Evolutionary conservation across 2,113 vertebrate genomes (phyloP).

Genomic region (Leptobrachium leishanense): DNA sequence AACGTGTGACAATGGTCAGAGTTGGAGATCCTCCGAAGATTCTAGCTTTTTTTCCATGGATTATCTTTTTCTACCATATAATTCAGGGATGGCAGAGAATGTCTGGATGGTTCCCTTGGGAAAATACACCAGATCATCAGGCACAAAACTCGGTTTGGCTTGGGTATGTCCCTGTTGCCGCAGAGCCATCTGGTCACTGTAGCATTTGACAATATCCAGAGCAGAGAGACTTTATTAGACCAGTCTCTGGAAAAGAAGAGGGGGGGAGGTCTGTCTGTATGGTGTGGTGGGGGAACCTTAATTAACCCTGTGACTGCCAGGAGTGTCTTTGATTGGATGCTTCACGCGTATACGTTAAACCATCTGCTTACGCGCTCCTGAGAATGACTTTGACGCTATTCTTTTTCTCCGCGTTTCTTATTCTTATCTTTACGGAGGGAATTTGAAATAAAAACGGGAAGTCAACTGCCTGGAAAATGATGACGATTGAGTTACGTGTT

Average conservation of each 20-base stretch:
- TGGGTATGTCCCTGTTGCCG: conserved; percentile 35
- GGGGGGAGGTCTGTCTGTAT: neutral
- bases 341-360: no score
- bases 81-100: conserved; percentile 23
- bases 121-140: conserved; percentile 37
- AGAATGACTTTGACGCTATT: no score
- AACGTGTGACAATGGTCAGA: no score
- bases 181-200: conserved; percentile 42
- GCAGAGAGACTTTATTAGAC: conserved; percentile 27
- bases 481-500: no score
- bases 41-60: no score
- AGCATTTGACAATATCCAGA: conserved; percentile 44
- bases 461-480: no score
- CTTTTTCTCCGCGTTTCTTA: no score
- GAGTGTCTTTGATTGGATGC: neutral
- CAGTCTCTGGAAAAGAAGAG: conserved; percentile 18
- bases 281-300: conserved; percentile 16
- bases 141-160: conserved; percentile 40
- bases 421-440: no score
- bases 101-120: conserved; percentile 35
- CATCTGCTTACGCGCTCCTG: no score
- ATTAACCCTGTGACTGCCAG: conserved; percentile 32
- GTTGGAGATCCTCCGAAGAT: no score
- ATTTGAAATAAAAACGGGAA: no score
- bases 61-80: neutral